Percentiles rank a stretch among this genome's conserved stretches.
phyloP scores from a whole-genome alignment of 2,113 vertebrate species.

The Ardeotis arabs region DNA sequence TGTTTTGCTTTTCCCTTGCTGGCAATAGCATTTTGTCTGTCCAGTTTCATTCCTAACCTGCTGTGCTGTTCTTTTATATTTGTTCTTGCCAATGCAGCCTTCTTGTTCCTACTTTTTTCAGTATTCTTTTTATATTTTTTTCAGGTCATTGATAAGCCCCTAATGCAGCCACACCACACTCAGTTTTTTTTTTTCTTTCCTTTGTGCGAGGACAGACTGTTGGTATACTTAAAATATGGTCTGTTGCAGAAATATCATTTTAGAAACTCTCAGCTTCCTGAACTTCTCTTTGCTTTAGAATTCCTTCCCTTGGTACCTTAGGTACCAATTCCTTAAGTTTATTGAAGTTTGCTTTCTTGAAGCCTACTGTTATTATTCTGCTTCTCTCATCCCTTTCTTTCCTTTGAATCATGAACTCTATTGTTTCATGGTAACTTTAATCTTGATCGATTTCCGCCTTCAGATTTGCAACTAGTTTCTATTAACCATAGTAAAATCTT shows the following conservation, averaged over 20 bases:
- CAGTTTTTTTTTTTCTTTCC: not conserved
- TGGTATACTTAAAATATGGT: not conserved
- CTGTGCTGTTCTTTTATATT: not conserved
- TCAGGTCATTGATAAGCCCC: not conserved
- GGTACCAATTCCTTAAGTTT: not conserved
- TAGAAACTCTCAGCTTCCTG: not conserved
- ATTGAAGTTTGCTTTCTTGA: not conserved
- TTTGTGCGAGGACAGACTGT: not conserved
- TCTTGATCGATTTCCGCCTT: not conserved
- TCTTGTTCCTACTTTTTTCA: not conserved
- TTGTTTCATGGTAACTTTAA: not conserved
- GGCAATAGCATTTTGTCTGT: not conserved
- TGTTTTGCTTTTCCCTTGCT: not conserved
- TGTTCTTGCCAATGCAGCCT: not conserved
- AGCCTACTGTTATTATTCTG: not conserved
- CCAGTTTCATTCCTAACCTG: not conserved
- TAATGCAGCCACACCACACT: not conserved
- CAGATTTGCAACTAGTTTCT: not conserved
- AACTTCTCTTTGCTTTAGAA: not conserved
- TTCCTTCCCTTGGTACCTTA: not conserved
- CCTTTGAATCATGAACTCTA: not conserved
- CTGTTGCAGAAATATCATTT: not conserved
- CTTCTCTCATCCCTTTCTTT: not conserved
- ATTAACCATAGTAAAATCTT: not conserved
- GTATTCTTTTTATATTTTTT: not conserved